Evolutionary conservation across 1,140 invertebrate species (phyloP), one percentile per base, ranked within the genome.

Genomic region (Thereuonema tuberculata): DNA sequence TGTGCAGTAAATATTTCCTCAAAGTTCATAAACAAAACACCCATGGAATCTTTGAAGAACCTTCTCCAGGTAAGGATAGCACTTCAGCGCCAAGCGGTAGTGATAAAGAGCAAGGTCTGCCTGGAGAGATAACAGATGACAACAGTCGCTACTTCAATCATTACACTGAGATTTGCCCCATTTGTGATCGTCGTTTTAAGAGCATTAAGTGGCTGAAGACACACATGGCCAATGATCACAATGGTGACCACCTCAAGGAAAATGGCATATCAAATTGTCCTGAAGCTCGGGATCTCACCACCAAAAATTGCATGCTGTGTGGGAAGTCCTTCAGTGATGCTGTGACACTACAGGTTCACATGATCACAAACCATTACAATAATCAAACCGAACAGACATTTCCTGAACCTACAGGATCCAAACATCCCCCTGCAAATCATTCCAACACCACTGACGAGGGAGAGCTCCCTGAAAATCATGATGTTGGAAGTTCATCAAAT

Each of bases 21-120:
- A 83, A 91, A 59, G 91, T 94, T 2, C 95, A 99, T 75, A 97
- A 97, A 69, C 88, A 95, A 68, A 98, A 98, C 72, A 97, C 93
- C 2, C 95, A 99, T 70, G 94, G 94, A 0, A 93, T 98, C 50
- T 78, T 84, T 17, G 87, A 86, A 63, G 86, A 87, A 31, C 63
- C 66, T 25, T 62, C 67, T 9, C 61, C 65, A 49, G 24, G 43
- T 37, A 49, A 53, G 25, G 17, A 29, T 25, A n/a, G 24, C 52
- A 31, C n/a, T 47, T 12, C 26, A 26, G 25, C 37, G 52, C n/a
- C 59, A 25, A 23, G 64, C 60, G 29, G 47, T 14, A 17, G 48
- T 21, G 57, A 56, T 57, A 50, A 58, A 28, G 50, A 61, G 12
- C 24, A 50, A 55, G 50, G 56, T 54, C 75, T 65, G 67, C 78